phyloP scores from a whole-genome alignment of 2,797 vertebrate species.

The Hybognathus amarus region DNA sequence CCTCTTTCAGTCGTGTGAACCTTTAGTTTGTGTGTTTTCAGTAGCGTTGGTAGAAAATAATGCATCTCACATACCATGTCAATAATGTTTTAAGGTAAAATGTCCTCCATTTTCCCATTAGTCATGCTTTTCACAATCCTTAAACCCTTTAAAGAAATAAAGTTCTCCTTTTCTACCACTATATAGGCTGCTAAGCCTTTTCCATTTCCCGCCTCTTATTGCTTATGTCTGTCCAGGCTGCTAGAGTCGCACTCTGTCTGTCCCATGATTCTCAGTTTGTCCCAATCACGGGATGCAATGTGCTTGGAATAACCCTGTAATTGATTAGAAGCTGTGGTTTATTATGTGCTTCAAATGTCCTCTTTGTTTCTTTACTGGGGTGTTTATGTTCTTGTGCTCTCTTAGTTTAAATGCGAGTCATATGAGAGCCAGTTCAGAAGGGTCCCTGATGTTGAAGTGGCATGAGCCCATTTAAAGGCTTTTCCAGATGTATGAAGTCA shows the following conservation, averaged over 20 bases:
- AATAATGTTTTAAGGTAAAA: neutral
- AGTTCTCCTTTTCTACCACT: neutral
- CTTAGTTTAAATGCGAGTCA: conserved; percentile 60
- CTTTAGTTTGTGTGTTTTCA: neutral
- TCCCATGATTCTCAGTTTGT: conserved; percentile 79
- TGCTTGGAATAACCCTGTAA: conserved; percentile 71
- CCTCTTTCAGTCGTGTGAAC: neutral
- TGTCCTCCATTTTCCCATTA: neutral
- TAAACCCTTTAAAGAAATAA: neutral
- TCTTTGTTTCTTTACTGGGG: conserved; percentile 56
- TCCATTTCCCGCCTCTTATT: neutral
- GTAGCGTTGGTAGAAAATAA: neutral
- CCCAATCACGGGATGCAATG: conserved; percentile 72
- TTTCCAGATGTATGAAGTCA: neutral
- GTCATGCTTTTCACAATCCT: neutral
- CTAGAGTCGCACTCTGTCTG: conserved; percentile 58
- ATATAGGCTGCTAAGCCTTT: neutral
- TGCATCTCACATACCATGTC: neutral
- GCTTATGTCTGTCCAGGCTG: neutral
- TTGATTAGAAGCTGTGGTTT: conserved; percentile 70
- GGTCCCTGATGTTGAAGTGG: conserved; percentile 31
- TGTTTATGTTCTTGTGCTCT: conserved; percentile 45
- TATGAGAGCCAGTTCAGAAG: conserved; percentile 47
- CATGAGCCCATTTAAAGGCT: neutral
- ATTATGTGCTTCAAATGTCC: conserved; percentile 70